Evolutionary conservation across 2,797 vertebrate species (phyloP).

Genomic region (Holocentrus rufus): DNA sequence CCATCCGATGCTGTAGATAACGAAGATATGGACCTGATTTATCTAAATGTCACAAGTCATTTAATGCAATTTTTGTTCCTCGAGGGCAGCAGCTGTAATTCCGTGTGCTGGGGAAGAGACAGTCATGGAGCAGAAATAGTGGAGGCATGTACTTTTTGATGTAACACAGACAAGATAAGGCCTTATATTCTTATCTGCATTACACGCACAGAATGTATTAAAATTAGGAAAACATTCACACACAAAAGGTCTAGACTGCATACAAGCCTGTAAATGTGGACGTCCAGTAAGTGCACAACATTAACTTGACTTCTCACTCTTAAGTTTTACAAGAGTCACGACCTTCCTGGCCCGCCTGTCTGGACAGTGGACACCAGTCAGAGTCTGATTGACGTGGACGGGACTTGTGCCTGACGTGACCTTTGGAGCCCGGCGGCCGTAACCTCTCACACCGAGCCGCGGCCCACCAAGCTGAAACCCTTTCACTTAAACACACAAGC

Average conservation of each 20-base stretch:
- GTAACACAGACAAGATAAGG: background rate
- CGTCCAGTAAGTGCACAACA: background rate
- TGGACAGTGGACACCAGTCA: slow-evolving; percentile 18
- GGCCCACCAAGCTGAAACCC: background rate
- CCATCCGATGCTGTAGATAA: slow-evolving; percentile 38
- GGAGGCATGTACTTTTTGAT: background rate
- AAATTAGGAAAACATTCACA: too few species aligned
- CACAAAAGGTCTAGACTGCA: background rate
- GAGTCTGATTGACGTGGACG: background rate
- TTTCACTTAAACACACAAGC: background rate
- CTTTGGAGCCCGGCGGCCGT: background rate
- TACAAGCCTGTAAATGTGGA: slow-evolving; percentile 22
- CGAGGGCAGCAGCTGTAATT: slow-evolving; percentile 44
- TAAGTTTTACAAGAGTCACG: slow-evolving; percentile 11
- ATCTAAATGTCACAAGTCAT: slow-evolving; percentile 43
- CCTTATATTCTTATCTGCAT: slow-evolving; percentile 13
- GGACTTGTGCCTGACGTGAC: slow-evolving; percentile 2
- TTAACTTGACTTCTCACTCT: background rate
- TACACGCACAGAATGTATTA: too few species aligned
- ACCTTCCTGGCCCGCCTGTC: slow-evolving; percentile 21
- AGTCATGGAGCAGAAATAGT: slow-evolving; percentile 31
- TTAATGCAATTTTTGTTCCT: slow-evolving; percentile 23
- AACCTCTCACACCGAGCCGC: background rate
- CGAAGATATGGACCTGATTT: slow-evolving; percentile 47
- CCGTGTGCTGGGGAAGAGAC: slow-evolving; percentile 9